Base-by-base conservation (phyloP, 2,797 vertebrate species). In the Myiothlypis chrysogaster region DNA sequence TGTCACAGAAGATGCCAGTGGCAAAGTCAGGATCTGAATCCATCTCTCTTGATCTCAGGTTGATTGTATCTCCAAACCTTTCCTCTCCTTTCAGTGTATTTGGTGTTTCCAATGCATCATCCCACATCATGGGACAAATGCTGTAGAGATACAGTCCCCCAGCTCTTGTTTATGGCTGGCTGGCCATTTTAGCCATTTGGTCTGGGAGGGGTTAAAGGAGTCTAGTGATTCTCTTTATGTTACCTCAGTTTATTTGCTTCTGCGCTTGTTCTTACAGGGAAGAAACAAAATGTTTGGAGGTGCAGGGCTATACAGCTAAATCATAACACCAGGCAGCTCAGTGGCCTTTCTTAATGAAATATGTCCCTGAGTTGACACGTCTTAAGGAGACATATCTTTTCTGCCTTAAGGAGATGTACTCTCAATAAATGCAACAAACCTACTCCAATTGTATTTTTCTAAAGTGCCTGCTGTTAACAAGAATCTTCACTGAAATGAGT, bases 41-140 rank as follows among this genome's bases (percentile, higher is more conserved):
- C 37, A 76, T 19, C 14, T 80, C 37, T 83, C 13, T 52, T 94
- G 43, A 25, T 61, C 21, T 80, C 64, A 75, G 30, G 32, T 8
- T 68, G 52, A 15, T 10, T 19, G 4, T 23, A 25, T 52, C 39
- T 70, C 22, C n/a, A 71, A 85, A 68, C 1, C 3, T 43, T 19
- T 80, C 16, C 14, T 60, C 4, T 52, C 8, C 16, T 85, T 92
- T 78, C 46, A 32, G 20, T 22, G 35, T 46, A 11, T 44, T 65
- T 63, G 17, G 9, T 14, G 2, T 61, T 89, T 88, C 32, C 30
- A 15, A 5, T 0, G 0, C 0, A 1, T 71, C 34, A 30, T 64
- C 10, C 22, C 10, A 52, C 16, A 60, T 17, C 19, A 30, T 9
- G 17, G 28, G 41, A 88, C n/a, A 75, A 73, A 53, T 49, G 13